Evolutionary conservation across 2,888 invertebrate species (phyloP).

Genomic region (Idaea dimidiata): DNA sequence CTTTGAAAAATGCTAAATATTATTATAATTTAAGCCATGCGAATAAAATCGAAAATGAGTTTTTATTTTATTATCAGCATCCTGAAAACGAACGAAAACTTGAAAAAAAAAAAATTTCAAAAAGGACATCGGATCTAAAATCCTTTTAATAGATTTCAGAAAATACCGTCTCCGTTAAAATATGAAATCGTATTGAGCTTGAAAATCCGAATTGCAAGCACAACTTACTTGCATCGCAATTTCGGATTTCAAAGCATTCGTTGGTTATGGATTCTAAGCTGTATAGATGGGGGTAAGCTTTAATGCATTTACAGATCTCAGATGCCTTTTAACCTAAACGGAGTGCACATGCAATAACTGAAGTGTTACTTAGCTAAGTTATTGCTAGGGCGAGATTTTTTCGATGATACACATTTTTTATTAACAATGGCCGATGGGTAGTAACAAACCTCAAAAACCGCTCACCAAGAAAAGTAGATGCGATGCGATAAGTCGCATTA

Average conservation of each 20-base stretch:
- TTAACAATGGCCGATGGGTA: too few relatives aligned
- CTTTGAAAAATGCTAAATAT: too few relatives aligned
- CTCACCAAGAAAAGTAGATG: too few relatives aligned
- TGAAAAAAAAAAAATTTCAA: too few relatives aligned
- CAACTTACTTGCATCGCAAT: not conserved
- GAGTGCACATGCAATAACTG: not conserved
- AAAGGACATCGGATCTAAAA: too few relatives aligned
- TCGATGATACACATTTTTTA: not conserved
- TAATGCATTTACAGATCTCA: not conserved
- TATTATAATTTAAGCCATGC: too few relatives aligned
- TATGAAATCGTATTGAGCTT: not conserved
- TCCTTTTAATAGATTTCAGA: too few relatives aligned
- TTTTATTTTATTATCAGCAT: too few relatives aligned
- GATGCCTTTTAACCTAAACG: not conserved
- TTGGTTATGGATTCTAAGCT: not conserved
- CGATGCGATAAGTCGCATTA: too few relatives aligned
- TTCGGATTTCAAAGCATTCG: not conserved
- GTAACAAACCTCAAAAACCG: too few relatives aligned
- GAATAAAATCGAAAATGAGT: too few relatives aligned
- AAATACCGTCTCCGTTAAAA: not conserved
- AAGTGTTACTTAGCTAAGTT: not conserved
- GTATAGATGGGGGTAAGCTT: not conserved
- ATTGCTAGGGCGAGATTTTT: not conserved
- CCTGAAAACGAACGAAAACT: too few relatives aligned
- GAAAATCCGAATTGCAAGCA: not conserved